A percentile compares a stretch with the other conserved stretches of the same genome.
These are phyloP conservation scores for Dicrostonyx torquatus DNA, from an alignment of 2,797 vertebrate genomes.

Conservation along the genomic window DNA sequence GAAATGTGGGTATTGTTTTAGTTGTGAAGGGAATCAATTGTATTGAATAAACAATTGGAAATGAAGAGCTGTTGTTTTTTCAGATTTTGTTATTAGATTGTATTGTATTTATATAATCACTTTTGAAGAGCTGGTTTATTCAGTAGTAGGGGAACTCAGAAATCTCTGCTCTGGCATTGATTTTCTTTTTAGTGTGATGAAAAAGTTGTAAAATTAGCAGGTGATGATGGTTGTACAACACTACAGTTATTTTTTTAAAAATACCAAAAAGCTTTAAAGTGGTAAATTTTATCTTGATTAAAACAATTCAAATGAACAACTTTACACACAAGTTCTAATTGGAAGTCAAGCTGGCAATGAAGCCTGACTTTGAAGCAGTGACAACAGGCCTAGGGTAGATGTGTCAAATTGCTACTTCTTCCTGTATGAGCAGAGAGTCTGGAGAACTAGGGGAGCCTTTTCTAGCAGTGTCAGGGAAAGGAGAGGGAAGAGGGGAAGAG, in stretches of 20 bases:
- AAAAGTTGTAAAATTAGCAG: neutral
- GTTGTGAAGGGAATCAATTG: neutral
- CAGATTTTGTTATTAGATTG: neutral
- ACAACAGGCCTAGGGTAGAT: neutral
- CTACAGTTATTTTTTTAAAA: slow-evolving; percentile 14
- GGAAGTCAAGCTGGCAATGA: neutral
- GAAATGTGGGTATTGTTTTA: neutral
- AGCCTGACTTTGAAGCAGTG: neutral
- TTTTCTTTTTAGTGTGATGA: slow-evolving; percentile 5
- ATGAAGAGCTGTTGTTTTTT: slow-evolving; percentile 1
- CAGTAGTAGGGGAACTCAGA: slow-evolving; percentile 12
- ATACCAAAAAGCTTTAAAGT: slow-evolving; percentile 11
- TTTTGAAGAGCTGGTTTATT: slow-evolving; percentile 52
- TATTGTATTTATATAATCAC: neutral
- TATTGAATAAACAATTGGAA: slow-evolving; percentile 51
- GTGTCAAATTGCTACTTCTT: slow-evolving; percentile 16
- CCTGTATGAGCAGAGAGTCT: neutral
- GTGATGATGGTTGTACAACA: neutral
- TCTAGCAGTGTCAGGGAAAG: neutral
- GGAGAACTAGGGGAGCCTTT: slow-evolving; percentile 1
- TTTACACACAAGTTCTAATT: neutral
- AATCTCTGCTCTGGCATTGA: neutral
- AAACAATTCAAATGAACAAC: neutral
- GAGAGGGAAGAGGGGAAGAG: neutral
- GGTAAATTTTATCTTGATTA: slow-evolving; percentile 4